Evolutionary conservation across 2,797 vertebrate genomes (phyloP).

Genomic region (Sciaenops ocellatus): DNA sequence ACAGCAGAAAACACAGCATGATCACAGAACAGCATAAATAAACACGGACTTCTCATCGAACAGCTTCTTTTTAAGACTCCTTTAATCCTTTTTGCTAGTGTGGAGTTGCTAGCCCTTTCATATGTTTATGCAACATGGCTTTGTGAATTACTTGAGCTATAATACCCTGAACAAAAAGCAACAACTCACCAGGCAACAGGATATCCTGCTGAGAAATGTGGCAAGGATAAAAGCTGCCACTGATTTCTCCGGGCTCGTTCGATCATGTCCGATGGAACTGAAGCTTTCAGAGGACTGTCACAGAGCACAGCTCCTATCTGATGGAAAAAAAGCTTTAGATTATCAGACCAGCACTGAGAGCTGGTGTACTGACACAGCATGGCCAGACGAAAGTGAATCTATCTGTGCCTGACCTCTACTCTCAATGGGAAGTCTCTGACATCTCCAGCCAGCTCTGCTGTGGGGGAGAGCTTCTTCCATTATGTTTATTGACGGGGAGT

Average conservation of each 20-base stretch:
- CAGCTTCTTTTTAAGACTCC: slow-evolving; percentile 19
- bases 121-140: slow-evolving; percentile 51
- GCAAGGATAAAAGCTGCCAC: slow-evolving; percentile 60
- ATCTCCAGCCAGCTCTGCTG: slow-evolving; percentile 65
- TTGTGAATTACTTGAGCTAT: slow-evolving; percentile 50
- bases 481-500: slow-evolving; percentile 59
- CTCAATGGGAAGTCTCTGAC: slow-evolving; percentile 71
- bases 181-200: slow-evolving; percentile 60
- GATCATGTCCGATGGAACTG: slow-evolving; percentile 58
- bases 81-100: slow-evolving; percentile 31
- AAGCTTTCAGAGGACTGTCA: slow-evolving; percentile 70
- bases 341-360: slow-evolving; percentile 58
- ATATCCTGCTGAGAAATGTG: slow-evolving; percentile 71
- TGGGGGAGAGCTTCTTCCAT: slow-evolving; percentile 45
- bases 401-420: slow-evolving; percentile 33
- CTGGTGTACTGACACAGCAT: slow-evolving; percentile 39
- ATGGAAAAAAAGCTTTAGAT: slow-evolving; percentile 64
- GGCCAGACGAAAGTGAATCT: slow-evolving; percentile 61
- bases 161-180: slow-evolving; percentile 55
- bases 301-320: slow-evolving; percentile 60
- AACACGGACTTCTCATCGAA: neutral
- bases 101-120: slow-evolving; percentile 9
- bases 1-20: neutral
- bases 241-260: slow-evolving; percentile 58
- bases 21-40: slow-evolving; percentile 20